These are phyloP conservation scores for Andrena dorsata DNA, from an alignment of 2,888 invertebrate species.

Conservation along the genomic window DNA sequence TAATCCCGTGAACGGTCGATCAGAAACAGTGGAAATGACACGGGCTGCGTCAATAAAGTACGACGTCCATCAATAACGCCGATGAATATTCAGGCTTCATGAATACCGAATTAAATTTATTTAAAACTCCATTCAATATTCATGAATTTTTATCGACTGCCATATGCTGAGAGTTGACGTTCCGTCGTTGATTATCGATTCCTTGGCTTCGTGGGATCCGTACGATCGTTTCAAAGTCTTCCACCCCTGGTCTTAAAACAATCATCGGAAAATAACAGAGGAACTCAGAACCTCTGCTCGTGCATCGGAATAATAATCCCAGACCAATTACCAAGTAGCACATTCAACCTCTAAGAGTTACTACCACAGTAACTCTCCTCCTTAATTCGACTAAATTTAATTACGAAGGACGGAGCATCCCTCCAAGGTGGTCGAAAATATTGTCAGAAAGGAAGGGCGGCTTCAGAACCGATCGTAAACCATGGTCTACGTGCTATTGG, in stretches of 20 bases:
- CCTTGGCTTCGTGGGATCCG: background rate
- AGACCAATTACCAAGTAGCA: too few relatives aligned
- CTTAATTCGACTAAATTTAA: slow-evolving; percentile 13
- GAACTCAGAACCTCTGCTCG: too few relatives aligned
- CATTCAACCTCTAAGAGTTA: too few relatives aligned
- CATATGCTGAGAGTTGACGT: slow-evolving; percentile 31
- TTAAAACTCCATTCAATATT: slow-evolving; percentile 62
- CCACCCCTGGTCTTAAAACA: background rate
- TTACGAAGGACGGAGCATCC: background rate
- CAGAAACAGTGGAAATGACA: slow-evolving; percentile 37
- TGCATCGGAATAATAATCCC: too few relatives aligned
- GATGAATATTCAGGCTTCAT: slow-evolving; percentile 62
- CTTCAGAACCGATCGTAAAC: slow-evolving; percentile 34
- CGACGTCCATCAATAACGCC: slow-evolving; percentile 46
- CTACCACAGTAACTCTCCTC: too few relatives aligned
- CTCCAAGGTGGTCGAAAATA: background rate
- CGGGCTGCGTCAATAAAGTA: slow-evolving; percentile 36
- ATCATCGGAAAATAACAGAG: too few relatives aligned
- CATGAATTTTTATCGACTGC: slow-evolving; percentile 37
- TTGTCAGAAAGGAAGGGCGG: background rate
- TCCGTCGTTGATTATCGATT: slow-evolving; percentile 36
- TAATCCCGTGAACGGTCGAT: slow-evolving; percentile 14
- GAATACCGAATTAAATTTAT: slow-evolving; percentile 63
- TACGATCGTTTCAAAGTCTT: background rate
- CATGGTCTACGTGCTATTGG: slow-evolving; percentile 30